phyloP scores from a whole-genome alignment of 2,797 vertebrate species.

The Adelosebastes latens region DNA sequence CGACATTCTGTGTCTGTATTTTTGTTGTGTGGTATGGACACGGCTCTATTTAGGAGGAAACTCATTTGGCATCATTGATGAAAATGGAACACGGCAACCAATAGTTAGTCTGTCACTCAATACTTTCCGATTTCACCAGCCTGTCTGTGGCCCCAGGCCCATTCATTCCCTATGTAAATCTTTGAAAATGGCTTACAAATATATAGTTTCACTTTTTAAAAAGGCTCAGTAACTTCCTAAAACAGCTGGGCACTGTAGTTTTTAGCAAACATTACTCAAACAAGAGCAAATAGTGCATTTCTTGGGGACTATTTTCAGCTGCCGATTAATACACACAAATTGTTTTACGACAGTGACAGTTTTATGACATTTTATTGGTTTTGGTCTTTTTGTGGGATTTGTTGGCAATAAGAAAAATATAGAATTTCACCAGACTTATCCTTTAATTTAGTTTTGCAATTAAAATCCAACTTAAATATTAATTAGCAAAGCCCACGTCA shows the following conservation, averaged over 20 bases:
- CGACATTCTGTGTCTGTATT: too few species aligned
- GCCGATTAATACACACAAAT: constrained; percentile 13
- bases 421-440: background rate
- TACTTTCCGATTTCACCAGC: background rate
- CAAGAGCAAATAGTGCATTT: constrained; percentile 10
- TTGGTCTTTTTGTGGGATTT: background rate
- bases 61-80: too few species aligned
- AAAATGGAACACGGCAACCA: too few species aligned
- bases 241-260: background rate
- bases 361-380: background rate
- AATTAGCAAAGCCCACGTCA: background rate
- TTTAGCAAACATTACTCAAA: background rate
- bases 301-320: constrained; percentile 10
- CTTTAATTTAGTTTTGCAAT: background rate
- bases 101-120: background rate
- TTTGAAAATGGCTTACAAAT: background rate
- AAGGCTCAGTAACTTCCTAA: background rate
- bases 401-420: background rate
- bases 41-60: too few species aligned
- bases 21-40: fast-evolving
- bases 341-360: background rate
- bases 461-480: background rate
- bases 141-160: background rate
- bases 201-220: background rate
- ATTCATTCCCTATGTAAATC: background rate